Conservation (phyloP, 1,140 invertebrate species). For the Latrodectus geometricus region DNA sequence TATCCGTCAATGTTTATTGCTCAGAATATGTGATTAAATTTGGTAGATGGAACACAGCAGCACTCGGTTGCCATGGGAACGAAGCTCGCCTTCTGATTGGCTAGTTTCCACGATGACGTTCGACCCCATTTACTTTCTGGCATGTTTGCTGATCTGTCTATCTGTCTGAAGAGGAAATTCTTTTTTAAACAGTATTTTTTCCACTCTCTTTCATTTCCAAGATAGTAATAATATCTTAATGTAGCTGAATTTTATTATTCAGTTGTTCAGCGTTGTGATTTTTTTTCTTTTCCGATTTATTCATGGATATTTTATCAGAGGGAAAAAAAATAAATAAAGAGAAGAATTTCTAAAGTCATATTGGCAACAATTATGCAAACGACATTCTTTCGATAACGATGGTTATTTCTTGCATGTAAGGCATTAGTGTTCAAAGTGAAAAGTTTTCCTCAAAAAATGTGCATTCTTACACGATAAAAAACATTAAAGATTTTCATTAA, state of each 20-base stretch:
- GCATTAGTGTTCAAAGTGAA: background rate
- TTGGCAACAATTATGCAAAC: constrained; percentile 47
- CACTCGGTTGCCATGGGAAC: constrained; percentile 51
- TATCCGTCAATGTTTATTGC: constrained; percentile 61
- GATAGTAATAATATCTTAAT: constrained; percentile 59
- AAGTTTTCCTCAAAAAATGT: no score
- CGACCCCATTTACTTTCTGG: constrained; percentile 57
- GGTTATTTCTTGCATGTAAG: constrained; percentile 40
- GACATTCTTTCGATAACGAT: constrained; percentile 14
- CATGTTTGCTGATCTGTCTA: constrained; percentile 60
- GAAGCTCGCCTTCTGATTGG: constrained; percentile 48
- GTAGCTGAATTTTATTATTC: constrained; percentile 40
- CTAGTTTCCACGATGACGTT: constrained; percentile 56
- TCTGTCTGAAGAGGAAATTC: constrained; percentile 13
- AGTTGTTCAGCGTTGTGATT: constrained; percentile 3
- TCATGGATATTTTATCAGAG: constrained; percentile 55
- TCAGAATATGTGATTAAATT: constrained; percentile 60
- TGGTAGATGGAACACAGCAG: constrained; percentile 40
- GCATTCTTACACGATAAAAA: no score
- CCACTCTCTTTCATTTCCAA: background rate
- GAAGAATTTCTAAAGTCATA: constrained; percentile 17
- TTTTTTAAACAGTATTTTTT: constrained; percentile 43
- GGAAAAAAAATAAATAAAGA: constrained; percentile 22
- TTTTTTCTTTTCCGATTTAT: constrained; percentile 43
- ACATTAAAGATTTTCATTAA: no score